Conservation (phyloP, 64 coral and sea anemone species). For the Stylophora pistillata region DNA sequence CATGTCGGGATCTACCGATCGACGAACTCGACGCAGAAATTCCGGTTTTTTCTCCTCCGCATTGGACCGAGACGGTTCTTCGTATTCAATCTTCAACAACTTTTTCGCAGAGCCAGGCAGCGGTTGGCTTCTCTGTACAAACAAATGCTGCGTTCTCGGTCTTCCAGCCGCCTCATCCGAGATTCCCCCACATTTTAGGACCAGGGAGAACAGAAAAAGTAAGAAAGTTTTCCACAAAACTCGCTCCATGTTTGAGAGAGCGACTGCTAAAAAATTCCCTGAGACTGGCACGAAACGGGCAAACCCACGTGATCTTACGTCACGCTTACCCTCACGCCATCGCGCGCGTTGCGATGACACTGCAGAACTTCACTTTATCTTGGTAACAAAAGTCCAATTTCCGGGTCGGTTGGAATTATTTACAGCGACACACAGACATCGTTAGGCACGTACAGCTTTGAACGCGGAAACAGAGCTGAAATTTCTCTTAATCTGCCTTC, state of each 20-base stretch:
- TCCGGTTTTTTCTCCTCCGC: slow-evolving; percentile 15
- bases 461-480: too few relatives aligned
- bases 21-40: slow-evolving; percentile 12
- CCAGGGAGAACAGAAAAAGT: not conserved
- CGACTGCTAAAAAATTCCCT: too few relatives aligned
- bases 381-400: too few relatives aligned
- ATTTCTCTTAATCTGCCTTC: too few relatives aligned
- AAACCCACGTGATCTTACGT: too few relatives aligned
- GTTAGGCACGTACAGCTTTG: too few relatives aligned
- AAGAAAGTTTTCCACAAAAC: not conserved
- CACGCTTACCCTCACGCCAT: too few relatives aligned
- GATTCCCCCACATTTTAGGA: not conserved
- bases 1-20: slow-evolving; percentile 28
- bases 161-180: not conserved
- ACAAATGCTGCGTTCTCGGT: not conserved
- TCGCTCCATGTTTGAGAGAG: not conserved
- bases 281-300: too few relatives aligned
- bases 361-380: too few relatives aligned
- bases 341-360: too few relatives aligned
- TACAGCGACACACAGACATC: too few relatives aligned
- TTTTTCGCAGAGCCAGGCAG: slow-evolving; percentile 33
- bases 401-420: too few relatives aligned
- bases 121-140: slow-evolving; percentile 40
- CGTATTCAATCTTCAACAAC: not conserved
- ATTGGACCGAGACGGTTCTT: not conserved